These are phyloP conservation scores for Peromyscus californicus DNA, from an alignment of 2,113 vertebrate genomes.

Conservation along the genomic window DNA sequence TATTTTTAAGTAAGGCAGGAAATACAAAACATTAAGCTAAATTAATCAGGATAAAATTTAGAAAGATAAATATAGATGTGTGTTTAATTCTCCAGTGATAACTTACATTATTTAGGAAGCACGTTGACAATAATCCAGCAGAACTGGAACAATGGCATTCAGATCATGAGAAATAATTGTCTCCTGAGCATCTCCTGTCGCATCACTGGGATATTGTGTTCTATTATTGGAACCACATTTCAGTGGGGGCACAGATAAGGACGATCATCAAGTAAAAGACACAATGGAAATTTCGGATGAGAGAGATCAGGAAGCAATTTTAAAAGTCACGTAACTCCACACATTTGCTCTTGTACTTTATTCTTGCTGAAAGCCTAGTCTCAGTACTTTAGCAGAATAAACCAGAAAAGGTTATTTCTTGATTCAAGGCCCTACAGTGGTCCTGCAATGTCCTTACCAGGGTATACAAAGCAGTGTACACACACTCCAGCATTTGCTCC, in stretches of 20 bases:
- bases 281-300: slow-evolving; percentile 45
- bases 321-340: not conserved
- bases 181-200: not conserved
- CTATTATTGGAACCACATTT: slow-evolving; percentile 63
- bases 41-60: not conserved
- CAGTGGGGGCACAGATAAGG: not conserved
- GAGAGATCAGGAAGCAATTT: slow-evolving; percentile 1
- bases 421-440: not conserved
- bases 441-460: not conserved
- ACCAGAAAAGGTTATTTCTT: not conserved
- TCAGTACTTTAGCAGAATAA: not conserved
- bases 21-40: not conserved
- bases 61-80: not conserved
- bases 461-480: not conserved
- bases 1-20: slow-evolving; percentile 4
- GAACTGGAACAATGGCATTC: not conserved
- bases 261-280: not conserved
- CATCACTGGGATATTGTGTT: slow-evolving; percentile 36
- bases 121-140: not conserved
- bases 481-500: fast-evolving
- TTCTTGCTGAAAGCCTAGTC: not conserved
- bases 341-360: not conserved
- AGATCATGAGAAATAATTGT: not conserved
- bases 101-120: not conserved
- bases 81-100: slow-evolving; percentile 31